These are phyloP conservation scores for Aplodontia rufa DNA, from an alignment of 2,113 vertebrate genomes.

Conservation along the genomic window DNA sequence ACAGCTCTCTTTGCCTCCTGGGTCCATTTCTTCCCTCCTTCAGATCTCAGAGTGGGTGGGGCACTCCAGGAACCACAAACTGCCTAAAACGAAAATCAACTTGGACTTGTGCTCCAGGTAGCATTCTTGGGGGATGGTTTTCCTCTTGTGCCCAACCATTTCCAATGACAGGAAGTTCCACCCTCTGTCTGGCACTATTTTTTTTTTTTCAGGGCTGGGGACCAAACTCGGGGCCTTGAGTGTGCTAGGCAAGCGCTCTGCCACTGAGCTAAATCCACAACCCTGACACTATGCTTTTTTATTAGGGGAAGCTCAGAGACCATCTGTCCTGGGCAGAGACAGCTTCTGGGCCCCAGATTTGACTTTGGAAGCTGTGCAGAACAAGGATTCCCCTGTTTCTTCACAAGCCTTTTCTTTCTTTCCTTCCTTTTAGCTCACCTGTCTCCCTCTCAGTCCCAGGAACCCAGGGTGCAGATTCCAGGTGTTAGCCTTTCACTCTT, in stretches of 20 bases:
- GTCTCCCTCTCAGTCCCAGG: neutral
- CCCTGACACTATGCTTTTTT: rapidly evolving
- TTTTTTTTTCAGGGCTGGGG: too few species aligned
- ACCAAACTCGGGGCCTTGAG: too few species aligned
- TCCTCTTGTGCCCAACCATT: neutral
- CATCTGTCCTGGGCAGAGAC: neutral
- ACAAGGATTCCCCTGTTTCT: neutral
- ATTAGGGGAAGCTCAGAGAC: too few species aligned
- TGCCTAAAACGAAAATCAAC: neutral
- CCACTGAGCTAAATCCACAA: too few species aligned
- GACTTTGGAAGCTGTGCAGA: neutral
- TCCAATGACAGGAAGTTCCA: neutral
- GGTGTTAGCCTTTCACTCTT: neutral
- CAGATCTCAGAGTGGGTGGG: neutral
- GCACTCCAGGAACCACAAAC: neutral
- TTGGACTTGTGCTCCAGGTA: neutral
- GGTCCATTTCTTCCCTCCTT: neutral
- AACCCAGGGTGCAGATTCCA: neutral
- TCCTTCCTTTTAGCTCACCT: neutral
- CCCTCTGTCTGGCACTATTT: rapidly evolving
- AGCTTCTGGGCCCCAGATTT: neutral
- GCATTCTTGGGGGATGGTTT: neutral
- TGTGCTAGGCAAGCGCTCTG: too few species aligned
- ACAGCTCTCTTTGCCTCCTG: neutral
- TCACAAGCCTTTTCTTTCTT: neutral